Percentiles rank a stretch among this genome's conserved stretches.
Conservation (phyloP, 2,888 invertebrate species). For the Poecilus cupreus region DNA sequence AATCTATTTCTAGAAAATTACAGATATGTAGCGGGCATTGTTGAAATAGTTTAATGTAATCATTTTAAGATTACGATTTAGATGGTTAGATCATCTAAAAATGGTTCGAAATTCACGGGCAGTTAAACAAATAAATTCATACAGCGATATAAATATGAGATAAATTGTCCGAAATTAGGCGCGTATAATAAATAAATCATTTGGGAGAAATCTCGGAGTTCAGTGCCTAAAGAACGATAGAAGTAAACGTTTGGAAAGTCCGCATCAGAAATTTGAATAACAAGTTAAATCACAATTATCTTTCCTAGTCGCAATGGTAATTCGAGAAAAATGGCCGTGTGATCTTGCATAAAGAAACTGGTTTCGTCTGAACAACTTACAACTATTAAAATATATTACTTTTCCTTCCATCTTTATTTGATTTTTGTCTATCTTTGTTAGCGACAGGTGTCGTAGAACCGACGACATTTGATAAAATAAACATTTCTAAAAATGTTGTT, state of each 20-base stretch:
- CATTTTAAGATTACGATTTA: no score
- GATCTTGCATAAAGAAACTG: conserved; percentile 43
- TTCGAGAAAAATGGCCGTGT: conserved; percentile 43
- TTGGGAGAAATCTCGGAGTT: conserved; percentile 14
- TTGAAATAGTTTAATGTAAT: no score
- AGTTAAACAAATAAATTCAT: conserved; percentile 9
- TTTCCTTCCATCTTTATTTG: conserved; percentile 11
- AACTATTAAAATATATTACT: conserved; percentile 42
- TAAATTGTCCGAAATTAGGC: conserved; percentile 20
- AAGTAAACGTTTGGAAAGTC: conserved; percentile 39
- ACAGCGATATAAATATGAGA: neutral
- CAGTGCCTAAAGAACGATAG: neutral
- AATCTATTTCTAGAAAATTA: no score
- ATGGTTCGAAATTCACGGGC: neutral
- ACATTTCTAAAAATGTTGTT: conserved; percentile 47
- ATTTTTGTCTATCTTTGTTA: conserved; percentile 34
- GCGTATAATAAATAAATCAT: conserved; percentile 28
- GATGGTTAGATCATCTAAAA: no score
- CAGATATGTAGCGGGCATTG: no score
- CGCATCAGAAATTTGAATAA: conserved; percentile 46
- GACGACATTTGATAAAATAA: conserved; percentile 51
- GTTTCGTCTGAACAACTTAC: conserved; percentile 38
- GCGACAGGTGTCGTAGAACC: conserved; percentile 41
- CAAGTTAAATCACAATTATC: conserved; percentile 48
- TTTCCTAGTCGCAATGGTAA: conserved; percentile 46